Percentiles rank a stretch among this genome's conserved stretches.
These are phyloP conservation scores for Bucco capensis DNA, from an alignment of 2,113 vertebrate genomes.

Conservation along the genomic window DNA sequence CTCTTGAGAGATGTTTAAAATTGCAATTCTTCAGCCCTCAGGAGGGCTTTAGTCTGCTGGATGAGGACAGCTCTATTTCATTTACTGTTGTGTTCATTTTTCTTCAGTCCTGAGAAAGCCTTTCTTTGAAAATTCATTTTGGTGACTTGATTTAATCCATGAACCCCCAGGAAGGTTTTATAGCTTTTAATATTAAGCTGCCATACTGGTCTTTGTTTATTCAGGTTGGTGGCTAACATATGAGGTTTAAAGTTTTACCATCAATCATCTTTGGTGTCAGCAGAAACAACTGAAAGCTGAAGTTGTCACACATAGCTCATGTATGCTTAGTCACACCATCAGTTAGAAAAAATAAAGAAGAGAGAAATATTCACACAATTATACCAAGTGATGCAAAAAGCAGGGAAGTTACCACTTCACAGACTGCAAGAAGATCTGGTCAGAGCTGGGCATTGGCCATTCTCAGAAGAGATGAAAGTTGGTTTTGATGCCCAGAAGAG, in stretches of 20 bases:
- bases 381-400: neutral
- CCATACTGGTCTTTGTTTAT: conserved; percentile 54
- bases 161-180: conserved; percentile 54
- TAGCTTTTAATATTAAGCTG: conserved; percentile 61
- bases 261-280: conserved; percentile 40
- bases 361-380: neutral
- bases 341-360: neutral
- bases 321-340: neutral
- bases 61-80: conserved; percentile 49
- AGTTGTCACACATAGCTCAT: neutral
- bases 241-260: conserved; percentile 22
- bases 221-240: conserved; percentile 50
- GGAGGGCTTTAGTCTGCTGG: conserved; percentile 38
- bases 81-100: neutral
- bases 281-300: neutral
- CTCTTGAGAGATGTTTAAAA: conserved; percentile 48
- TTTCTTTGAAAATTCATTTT: neutral
- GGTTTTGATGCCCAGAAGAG: neutral
- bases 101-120: conserved; percentile 11
- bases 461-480: neutral
- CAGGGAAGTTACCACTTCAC: neutral
- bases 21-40: conserved; percentile 45
- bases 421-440: neutral
- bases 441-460: neutral
- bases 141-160: conserved; percentile 61